Evolutionary conservation across 2,113 vertebrate genomes (phyloP).

Genomic region (Dryoscopus gambensis): DNA sequence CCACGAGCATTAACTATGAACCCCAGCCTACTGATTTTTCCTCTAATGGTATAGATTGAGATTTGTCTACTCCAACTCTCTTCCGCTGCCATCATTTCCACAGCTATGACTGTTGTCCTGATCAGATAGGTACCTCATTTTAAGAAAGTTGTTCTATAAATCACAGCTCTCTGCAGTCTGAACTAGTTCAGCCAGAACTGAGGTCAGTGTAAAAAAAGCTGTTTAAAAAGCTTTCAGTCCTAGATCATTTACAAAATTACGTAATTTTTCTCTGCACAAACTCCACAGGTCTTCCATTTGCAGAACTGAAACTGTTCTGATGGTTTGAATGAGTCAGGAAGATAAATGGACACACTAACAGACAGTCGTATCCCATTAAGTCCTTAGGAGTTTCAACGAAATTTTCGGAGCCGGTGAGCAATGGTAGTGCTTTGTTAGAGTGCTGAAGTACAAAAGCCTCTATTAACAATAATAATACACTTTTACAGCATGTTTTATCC

Average conservation of each 20-base stretch:
- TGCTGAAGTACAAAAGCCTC: constrained; percentile 12
- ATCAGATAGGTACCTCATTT: not conserved
- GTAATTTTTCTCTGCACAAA: not conserved
- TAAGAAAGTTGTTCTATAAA: not conserved
- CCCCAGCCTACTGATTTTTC: not conserved
- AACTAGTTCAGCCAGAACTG: not conserved
- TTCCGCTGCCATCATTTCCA: not conserved
- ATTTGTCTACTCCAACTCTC: not conserved
- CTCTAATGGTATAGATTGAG: not conserved
- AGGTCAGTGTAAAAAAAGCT: not conserved
- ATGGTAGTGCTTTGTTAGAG: not conserved
- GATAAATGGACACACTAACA: not conserved
- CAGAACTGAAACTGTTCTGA: not conserved
- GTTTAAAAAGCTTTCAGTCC: not conserved
- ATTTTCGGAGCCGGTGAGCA: not conserved
- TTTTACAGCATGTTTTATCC: constrained; percentile 37
- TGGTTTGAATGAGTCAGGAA: not conserved
- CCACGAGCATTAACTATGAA: not conserved
- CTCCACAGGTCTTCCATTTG: not conserved
- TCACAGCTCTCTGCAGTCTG: not conserved
- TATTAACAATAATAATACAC: constrained; percentile 36
- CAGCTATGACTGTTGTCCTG: not conserved
- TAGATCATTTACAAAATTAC: not conserved
- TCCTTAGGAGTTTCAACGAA: not conserved
- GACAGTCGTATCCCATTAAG: not conserved